Conservation (phyloP, 2,888 invertebrate species). For the Sipunculus nudus region DNA sequence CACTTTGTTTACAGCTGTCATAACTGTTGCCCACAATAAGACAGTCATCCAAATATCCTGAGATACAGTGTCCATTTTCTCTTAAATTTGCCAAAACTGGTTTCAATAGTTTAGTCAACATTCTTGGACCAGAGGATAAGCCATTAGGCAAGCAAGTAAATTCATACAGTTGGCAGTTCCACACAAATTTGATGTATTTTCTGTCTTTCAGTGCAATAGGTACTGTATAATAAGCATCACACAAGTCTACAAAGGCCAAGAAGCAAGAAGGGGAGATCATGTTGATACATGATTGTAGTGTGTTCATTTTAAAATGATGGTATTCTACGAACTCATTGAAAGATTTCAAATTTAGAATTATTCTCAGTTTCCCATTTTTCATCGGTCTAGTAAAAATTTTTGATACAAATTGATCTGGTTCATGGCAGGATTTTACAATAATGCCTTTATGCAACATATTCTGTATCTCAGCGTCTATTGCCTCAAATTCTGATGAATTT, state of each 20-base stretch:
- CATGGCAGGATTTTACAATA: too few relatives aligned
- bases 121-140: neutral
- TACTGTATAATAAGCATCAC: conserved; percentile 9
- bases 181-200: conserved; percentile 4
- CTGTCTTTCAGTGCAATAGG: neutral
- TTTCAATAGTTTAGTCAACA: conserved; percentile 13
- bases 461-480: too few relatives aligned
- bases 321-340: conserved; percentile 5
- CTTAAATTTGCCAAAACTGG: conserved; percentile 4
- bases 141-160: conserved; percentile 6
- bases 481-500: too few relatives aligned
- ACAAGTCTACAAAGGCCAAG: conserved; percentile 5
- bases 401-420: too few relatives aligned
- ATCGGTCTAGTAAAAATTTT: too few relatives aligned
- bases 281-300: neutral
- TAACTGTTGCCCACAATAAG: neutral
- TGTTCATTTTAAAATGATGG: conserved; percentile 15
- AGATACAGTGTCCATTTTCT: neutral
- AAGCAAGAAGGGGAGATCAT: neutral
- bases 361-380: neutral
- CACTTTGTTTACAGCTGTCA: neutral
- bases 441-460: too few relatives aligned
- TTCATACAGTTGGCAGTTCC: conserved; percentile 1
- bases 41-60: conserved; percentile 12
- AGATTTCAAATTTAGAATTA: neutral